A percentile compares a stretch with the other conserved stretches of the same genome.
phyloP scores from a whole-genome alignment of 2,797 vertebrate species.

The Crocodylus rhombifer region DNA sequence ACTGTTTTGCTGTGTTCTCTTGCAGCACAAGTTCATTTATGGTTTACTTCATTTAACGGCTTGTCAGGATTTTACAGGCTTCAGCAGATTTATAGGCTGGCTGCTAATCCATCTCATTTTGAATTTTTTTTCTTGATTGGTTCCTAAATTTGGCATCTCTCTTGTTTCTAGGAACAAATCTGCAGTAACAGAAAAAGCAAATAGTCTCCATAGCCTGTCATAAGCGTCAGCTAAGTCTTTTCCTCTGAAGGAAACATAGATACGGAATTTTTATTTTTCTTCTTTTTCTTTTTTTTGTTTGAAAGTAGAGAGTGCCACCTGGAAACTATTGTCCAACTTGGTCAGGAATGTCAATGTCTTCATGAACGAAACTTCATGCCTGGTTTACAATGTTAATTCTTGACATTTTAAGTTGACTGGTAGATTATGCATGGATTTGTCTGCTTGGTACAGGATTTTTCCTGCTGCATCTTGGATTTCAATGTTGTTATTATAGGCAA shows the following conservation, averaged over 20 bases:
- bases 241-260: not conserved
- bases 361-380: not conserved
- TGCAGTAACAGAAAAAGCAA: rapidly evolving
- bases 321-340: not conserved
- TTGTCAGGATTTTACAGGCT: slow-evolving; percentile 46
- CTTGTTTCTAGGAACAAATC: slow-evolving; percentile 16
- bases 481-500: not conserved
- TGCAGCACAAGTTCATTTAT: slow-evolving; percentile 32
- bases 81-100: not conserved
- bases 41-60: slow-evolving; percentile 23
- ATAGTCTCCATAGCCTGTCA: not conserved
- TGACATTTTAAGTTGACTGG: not conserved
- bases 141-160: slow-evolving; percentile 36
- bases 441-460: not conserved
- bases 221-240: not conserved
- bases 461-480: not conserved
- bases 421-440: not conserved
- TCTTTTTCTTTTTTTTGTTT: not conserved
- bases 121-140: slow-evolving; percentile 24
- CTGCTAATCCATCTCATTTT: slow-evolving; percentile 25
- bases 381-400: not conserved
- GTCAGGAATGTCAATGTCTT: not conserved
- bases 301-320: not conserved
- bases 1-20: not conserved
- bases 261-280: not conserved